Percentiles rank a stretch among this genome's conserved stretches.
Evolutionary conservation across 2,888 invertebrate species (phyloP).

Genomic region (Ptilodon capucinus): DNA sequence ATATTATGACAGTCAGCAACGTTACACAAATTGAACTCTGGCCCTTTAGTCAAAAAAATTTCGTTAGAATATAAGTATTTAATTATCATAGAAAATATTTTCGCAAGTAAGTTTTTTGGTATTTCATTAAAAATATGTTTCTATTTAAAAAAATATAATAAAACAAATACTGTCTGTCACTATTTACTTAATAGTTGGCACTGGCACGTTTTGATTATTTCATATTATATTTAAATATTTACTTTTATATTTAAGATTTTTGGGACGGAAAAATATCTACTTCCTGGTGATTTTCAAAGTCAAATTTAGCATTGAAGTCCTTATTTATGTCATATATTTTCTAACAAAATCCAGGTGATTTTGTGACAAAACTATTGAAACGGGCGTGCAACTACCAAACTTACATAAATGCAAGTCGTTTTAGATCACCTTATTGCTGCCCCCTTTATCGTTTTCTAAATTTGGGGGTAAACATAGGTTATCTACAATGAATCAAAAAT

Average conservation of each 20-base stretch:
- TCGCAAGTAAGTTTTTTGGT: constrained; percentile 56
- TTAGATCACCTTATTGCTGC: no score
- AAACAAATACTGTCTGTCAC: constrained; percentile 38
- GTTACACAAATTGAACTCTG: constrained; percentile 64
- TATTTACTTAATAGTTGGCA: constrained; percentile 48
- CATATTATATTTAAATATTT: constrained; percentile 32
- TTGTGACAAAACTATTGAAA: no score
- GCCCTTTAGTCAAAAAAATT: constrained; percentile 73
- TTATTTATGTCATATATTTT: no score
- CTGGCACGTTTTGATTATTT: constrained; percentile 49
- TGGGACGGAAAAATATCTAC: constrained; percentile 30
- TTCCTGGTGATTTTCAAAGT: no score
- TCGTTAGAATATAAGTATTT: constrained; percentile 77
- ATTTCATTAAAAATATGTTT: constrained; percentile 37
- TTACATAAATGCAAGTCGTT: no score
- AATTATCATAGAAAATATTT: constrained; percentile 48
- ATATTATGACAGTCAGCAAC: constrained; percentile 31
- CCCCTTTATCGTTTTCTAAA: no score
- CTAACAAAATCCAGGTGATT: no score
- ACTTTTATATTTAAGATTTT: constrained; percentile 20
- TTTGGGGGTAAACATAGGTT: no score
- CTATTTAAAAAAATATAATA: no score
- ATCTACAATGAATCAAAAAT: no score
- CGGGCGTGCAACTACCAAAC: no score
- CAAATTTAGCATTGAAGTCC: no score